Conservation (phyloP, 2,113 vertebrate genomes). For the Crypturellus undulatus region DNA sequence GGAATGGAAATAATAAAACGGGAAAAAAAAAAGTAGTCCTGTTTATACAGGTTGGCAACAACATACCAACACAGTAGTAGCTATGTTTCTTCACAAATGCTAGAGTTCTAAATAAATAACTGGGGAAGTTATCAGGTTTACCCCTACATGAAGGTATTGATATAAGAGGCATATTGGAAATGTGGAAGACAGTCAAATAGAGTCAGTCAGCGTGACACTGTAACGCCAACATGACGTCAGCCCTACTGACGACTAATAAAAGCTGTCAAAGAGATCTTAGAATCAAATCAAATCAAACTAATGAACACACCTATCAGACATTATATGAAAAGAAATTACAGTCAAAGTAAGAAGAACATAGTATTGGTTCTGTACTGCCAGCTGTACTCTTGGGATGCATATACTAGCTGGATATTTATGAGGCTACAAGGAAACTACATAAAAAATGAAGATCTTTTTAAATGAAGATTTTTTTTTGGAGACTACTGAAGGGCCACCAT, state of each 20-base stretch:
- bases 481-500: not conserved
- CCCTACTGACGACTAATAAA: not conserved
- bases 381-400: not conserved
- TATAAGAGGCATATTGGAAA: not conserved
- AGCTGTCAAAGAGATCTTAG: not conserved
- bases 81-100: not conserved
- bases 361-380: not conserved
- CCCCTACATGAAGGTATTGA: not conserved
- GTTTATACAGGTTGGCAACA: not conserved
- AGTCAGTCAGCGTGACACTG: not conserved
- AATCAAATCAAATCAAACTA: not conserved
- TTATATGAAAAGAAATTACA: not conserved
- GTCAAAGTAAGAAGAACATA: not conserved
- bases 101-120: not conserved
- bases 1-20: not conserved
- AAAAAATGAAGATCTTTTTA: not conserved
- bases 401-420: not conserved
- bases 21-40: not conserved
- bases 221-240: not conserved
- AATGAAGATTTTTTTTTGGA: not conserved
- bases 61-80: not conserved
- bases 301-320: not conserved
- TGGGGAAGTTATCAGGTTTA: not conserved
- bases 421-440: not conserved
- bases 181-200: not conserved